Percentiles rank a stretch among this genome's conserved stretches.
Conservation (phyloP, 2,113 vertebrate species). For the Tragelaphus strepsiceros region DNA sequence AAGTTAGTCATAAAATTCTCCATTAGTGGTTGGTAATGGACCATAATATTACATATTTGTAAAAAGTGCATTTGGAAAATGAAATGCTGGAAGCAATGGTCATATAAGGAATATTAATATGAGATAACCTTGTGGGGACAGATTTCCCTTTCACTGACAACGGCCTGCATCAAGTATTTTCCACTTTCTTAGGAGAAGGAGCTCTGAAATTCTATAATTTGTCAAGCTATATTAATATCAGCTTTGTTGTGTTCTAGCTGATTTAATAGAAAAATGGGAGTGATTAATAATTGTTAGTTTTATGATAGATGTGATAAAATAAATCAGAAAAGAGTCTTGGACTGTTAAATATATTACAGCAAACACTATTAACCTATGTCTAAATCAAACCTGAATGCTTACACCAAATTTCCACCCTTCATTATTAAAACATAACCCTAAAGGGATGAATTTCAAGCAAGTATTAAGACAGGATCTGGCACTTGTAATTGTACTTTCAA, state of each 20-base stretch:
- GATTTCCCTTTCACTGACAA: slow-evolving; percentile 28
- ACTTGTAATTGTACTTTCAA: background rate
- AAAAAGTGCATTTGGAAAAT: slow-evolving; percentile 49
- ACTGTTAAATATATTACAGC: background rate
- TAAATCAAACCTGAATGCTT: slow-evolving; percentile 7
- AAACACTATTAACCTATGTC: background rate
- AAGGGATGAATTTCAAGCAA: slow-evolving; percentile 1
- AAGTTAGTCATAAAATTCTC: slow-evolving; percentile 48
- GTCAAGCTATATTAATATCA: slow-evolving; percentile 22
- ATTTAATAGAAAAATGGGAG: slow-evolving; percentile 53
- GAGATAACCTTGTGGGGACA: background rate
- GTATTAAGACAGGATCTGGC: background rate
- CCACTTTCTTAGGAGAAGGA: background rate
- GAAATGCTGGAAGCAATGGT: background rate
- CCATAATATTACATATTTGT: slow-evolving; percentile 31
- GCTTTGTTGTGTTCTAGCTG: slow-evolving; percentile 1
- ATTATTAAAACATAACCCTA: background rate
- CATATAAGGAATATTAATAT: slow-evolving; percentile 40
- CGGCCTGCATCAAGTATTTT: slow-evolving; percentile 1
- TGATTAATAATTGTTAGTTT: slow-evolving; percentile 47
- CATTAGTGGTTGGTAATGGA: slow-evolving; percentile 55
- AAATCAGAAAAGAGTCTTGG: background rate
- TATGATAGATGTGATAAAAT: background rate
- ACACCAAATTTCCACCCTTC: background rate
- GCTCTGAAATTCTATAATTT: background rate